Evolutionary conservation across 2,113 vertebrate species (phyloP).

Genomic region (Ascaphus truei): DNA sequence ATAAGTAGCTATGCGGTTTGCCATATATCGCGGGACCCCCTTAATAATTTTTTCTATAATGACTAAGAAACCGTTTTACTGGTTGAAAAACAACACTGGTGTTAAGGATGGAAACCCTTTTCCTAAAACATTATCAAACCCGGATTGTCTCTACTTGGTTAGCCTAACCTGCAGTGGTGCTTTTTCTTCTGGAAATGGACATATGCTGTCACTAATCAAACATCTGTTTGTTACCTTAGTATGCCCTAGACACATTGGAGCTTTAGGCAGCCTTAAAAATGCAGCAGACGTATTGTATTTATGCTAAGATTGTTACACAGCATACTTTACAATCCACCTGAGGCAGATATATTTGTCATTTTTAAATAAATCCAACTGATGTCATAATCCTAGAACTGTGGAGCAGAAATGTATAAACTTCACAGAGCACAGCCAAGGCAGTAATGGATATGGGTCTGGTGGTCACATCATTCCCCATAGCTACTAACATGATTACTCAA

Average conservation of each 20-base stretch:
- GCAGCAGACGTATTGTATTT: neutral
- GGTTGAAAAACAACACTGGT: neutral
- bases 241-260: neutral
- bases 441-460: neutral
- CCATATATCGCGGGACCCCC: neutral
- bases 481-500: neutral
- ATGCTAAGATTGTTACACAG: constrained; percentile 5
- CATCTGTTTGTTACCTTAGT: constrained; percentile 18
- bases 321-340: constrained; percentile 19
- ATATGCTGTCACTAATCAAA: constrained; percentile 1
- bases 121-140: neutral
- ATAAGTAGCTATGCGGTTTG: neutral
- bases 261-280: constrained; percentile 14
- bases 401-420: neutral
- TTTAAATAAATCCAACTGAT: constrained; percentile 26
- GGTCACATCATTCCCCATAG: neutral
- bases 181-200: neutral
- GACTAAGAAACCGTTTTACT: neutral
- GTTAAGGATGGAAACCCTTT: neutral
- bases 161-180: neutral
- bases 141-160: neutral
- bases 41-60: neutral
- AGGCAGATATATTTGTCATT: constrained; percentile 26
- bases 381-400: constrained; percentile 19
- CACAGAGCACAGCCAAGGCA: neutral